A percentile compares a stretch with the other conserved stretches of the same genome.
Evolutionary conservation across 1,140 invertebrate species (phyloP).

Genomic region (Sarcophaga peregrina): DNA sequence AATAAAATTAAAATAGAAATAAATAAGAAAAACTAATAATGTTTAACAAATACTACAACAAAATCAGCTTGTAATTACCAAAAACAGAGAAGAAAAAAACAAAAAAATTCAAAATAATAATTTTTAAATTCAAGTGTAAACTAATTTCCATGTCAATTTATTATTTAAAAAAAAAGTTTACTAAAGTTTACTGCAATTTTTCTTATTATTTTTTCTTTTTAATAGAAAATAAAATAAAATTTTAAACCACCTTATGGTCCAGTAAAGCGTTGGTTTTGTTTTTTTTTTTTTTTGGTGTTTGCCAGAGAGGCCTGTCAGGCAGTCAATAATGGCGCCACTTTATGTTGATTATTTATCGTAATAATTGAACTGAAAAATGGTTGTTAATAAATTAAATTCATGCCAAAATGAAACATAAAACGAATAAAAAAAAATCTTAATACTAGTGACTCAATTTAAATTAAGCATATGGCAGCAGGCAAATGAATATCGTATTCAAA

Average conservation of each 20-base stretch:
- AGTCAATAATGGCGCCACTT: slow-evolving; percentile 39
- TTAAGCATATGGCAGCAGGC: not conserved
- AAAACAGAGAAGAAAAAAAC: not conserved
- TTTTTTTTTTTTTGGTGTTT: not conserved
- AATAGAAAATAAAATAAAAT: not conserved
- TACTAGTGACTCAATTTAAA: not conserved
- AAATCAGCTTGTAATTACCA: slow-evolving; percentile 33
- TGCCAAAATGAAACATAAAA: not conserved
- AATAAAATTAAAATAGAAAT: not conserved
- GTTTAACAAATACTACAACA: slow-evolving; percentile 20
- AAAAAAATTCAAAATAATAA: not conserved
- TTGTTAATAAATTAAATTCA: slow-evolving; percentile 36
- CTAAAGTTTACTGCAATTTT: not conserved
- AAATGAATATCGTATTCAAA: no score
- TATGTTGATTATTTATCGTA: slow-evolving; percentile 38
- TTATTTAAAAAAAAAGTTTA: not conserved
- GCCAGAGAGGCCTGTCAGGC: slow-evolving; percentile 27
- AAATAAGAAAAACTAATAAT: not conserved
- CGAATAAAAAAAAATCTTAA: no score
- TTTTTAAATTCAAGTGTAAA: slow-evolving; percentile 34
- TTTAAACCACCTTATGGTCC: not conserved
- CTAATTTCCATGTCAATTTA: slow-evolving; percentile 34
- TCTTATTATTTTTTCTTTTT: not conserved
- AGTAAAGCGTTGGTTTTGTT: slow-evolving; percentile 20
- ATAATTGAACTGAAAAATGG: slow-evolving; percentile 41